These are phyloP conservation scores for Poeciliopsis paucimaculata DNA, from an alignment of 2,797 vertebrate species.

Conservation along the genomic window DNA sequence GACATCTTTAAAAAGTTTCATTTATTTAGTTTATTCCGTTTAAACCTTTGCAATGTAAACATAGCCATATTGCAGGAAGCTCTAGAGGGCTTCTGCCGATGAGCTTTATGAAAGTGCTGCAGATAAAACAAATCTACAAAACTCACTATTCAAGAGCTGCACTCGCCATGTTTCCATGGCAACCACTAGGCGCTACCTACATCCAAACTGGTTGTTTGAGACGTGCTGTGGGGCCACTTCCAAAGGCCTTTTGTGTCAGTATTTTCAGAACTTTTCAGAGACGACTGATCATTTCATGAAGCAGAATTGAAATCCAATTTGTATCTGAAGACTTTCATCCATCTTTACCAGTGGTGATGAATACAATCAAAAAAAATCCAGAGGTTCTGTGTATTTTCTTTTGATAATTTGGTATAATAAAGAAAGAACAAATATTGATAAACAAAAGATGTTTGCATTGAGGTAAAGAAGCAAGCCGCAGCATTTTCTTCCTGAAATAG, in stretches of 20 bases:
- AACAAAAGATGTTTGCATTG: not conserved
- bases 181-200: not conserved
- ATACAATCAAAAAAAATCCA: not conserved
- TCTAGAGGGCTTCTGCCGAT: not conserved
- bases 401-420: not conserved
- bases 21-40: not conserved
- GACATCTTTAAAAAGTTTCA: not conserved
- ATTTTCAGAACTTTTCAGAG: not conserved
- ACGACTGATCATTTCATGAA: not conserved
- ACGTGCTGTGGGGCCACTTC: not conserved
- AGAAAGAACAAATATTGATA: not conserved
- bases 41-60: not conserved
- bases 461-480: conserved; percentile 6
- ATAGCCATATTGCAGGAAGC: not conserved
- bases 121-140: not conserved
- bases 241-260: not conserved
- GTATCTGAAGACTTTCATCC: too few relatives aligned
- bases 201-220: not conserved
- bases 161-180: not conserved
- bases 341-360: not conserved
- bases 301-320: not conserved
- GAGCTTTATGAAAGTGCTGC: not conserved
- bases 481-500: conserved; percentile 17
- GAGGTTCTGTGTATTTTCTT: not conserved
- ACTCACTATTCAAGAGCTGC: not conserved